phyloP scores from a whole-genome alignment of 2,888 invertebrate species.

The Sesamia inferens region DNA sequence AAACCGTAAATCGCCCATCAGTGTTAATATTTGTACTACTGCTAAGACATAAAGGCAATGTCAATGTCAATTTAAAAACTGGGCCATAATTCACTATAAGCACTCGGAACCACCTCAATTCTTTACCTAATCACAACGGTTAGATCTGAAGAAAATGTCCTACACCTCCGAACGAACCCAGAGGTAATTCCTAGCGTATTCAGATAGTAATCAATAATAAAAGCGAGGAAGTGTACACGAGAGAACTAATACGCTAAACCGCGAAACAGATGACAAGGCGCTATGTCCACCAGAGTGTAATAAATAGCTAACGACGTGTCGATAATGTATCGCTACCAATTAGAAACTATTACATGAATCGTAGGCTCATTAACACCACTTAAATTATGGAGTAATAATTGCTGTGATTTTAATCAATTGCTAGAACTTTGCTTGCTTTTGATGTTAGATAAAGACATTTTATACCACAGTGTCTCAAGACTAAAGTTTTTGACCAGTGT shows the following conservation, averaged over 20 bases:
- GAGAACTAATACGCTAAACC: conserved; percentile 61
- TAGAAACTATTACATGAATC: conserved; percentile 55
- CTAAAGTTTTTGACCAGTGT: too few species aligned
- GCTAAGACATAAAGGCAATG: not conserved
- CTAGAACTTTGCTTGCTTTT: not conserved
- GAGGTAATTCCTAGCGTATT: conserved; percentile 9
- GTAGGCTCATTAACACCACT: conserved; percentile 19
- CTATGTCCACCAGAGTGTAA: conserved; percentile 51
- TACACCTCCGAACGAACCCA: not conserved
- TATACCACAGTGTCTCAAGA: too few species aligned
- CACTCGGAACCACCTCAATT: too few species aligned
- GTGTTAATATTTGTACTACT: not conserved
- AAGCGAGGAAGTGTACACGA: conserved; percentile 66
- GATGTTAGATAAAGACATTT: not conserved
- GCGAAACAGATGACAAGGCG: conserved; percentile 55
- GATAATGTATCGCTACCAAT: conserved; percentile 55
- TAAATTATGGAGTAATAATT: conserved; percentile 7
- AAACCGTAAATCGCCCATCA: too few species aligned
- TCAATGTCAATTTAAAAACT: not conserved
- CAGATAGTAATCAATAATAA: conserved; percentile 55
- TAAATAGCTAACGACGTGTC: conserved; percentile 56
- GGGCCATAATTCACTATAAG: too few species aligned
- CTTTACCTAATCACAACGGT: too few species aligned
- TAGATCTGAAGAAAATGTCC: not conserved
- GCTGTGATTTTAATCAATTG: not conserved